phyloP scores from a whole-genome alignment of 2,797 vertebrate genomes.

The Coregonus suidteri region DNA sequence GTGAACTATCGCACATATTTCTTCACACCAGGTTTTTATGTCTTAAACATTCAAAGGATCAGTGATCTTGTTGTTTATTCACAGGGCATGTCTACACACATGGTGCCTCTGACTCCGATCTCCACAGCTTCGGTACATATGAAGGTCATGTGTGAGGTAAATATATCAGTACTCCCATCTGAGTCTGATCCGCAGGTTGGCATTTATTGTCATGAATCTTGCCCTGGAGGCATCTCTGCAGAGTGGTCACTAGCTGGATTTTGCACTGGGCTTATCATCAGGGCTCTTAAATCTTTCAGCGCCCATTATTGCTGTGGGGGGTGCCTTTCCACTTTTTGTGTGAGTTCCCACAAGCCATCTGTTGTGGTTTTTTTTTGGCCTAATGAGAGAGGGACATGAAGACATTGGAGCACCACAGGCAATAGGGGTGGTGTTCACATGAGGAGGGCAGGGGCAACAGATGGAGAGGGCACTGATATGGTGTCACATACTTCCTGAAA shows the following conservation, averaged over 20 bases:
- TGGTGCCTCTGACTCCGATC: conserved; percentile 10
- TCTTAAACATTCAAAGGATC: conserved; percentile 5
- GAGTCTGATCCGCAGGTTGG: conserved; percentile 13
- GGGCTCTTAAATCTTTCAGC: conserved; percentile 53
- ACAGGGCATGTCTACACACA: conserved; percentile 28
- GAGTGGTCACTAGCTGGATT: too few species aligned
- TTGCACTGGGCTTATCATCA: not conserved
- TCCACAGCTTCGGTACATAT: conserved; percentile 7
- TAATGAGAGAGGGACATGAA: conserved; percentile 60
- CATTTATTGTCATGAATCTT: too few species aligned
- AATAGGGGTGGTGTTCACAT: not conserved
- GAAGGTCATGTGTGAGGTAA: conserved; percentile 39
- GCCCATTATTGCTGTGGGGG: conserved; percentile 46
- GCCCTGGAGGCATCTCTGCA: too few species aligned
- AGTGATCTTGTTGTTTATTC: conserved; percentile 10
- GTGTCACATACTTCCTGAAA: conserved; percentile 47
- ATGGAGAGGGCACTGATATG: conserved; percentile 62
- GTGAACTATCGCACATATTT: not conserved
- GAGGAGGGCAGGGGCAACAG: conserved; percentile 55
- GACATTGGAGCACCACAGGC: conserved; percentile 7
- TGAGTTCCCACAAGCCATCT: conserved; percentile 65
- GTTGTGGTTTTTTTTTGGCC: conserved; percentile 54
- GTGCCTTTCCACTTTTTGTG: conserved; percentile 42
- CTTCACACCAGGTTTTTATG: conserved; percentile 13
- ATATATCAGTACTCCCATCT: conserved; percentile 22